A percentile compares a stretch with the other conserved stretches of the same genome.
These are phyloP conservation scores for Eubasilissa regina DNA, from an alignment of 1,140 invertebrate genomes.

Conservation along the genomic window DNA sequence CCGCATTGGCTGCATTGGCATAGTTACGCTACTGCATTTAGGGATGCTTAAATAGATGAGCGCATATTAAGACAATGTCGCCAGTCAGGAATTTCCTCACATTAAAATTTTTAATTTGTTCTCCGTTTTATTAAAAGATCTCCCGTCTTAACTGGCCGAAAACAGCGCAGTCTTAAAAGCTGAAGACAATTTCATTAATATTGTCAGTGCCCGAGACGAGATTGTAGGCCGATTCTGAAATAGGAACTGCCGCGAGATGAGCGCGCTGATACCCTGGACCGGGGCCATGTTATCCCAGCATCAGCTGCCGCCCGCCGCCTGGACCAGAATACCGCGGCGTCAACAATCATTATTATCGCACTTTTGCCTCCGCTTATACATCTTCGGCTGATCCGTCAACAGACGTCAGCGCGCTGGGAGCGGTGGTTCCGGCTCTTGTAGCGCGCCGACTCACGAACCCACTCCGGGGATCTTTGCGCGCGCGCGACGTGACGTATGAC, in stretches of 20 bases:
- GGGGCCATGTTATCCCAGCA: conserved; percentile 40
- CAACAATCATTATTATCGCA: conserved; percentile 13
- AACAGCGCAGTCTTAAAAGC: conserved; percentile 6
- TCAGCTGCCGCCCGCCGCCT: conserved; percentile 22
- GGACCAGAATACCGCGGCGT: conserved; percentile 30
- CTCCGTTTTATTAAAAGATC: conserved; percentile 16
- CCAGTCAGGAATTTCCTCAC: neutral
- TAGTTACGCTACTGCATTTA: too few relatives aligned
- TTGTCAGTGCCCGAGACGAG: conserved; percentile 37
- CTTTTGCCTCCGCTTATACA: conserved; percentile 8
- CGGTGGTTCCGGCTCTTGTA: too few relatives aligned
- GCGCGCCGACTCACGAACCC: too few relatives aligned
- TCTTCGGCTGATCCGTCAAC: conserved; percentile 3
- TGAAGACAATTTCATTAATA: conserved; percentile 40
- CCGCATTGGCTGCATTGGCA: too few relatives aligned
- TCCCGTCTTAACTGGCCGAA: neutral
- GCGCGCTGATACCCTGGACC: conserved; percentile 35
- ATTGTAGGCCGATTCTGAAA: conserved; percentile 37
- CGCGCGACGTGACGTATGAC: too few relatives aligned
- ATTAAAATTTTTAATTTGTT: conserved; percentile 7
- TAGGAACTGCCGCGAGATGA: conserved; percentile 28
- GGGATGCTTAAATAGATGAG: too few relatives aligned
- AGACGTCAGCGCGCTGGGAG: too few relatives aligned
- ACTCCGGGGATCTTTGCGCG: neutral
- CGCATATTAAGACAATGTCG: neutral